Conservation (phyloP, 1,140 invertebrate genomes). For the Drosophila nigrodunni region DNA sequence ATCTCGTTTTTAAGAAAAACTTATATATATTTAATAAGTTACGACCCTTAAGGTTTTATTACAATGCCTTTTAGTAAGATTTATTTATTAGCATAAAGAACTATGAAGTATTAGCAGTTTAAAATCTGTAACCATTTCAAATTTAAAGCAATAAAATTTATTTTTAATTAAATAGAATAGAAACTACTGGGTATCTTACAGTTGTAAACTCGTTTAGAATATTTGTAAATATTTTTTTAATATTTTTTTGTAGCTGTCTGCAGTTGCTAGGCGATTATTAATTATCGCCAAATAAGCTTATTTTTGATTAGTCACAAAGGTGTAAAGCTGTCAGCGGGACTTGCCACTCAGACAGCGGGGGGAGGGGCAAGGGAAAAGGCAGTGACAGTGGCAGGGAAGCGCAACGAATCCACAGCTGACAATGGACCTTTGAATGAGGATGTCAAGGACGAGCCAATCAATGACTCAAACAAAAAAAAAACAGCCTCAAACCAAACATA, state of each 20-base stretch:
- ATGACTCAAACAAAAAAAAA: neutral
- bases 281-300: slow-evolving; percentile 65
- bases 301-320: slow-evolving; percentile 65
- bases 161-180: no score
- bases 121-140: no score
- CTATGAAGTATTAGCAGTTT: no score
- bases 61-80: no score
- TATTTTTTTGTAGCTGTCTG: neutral
- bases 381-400: slow-evolving; percentile 2
- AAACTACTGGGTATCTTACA: no score
- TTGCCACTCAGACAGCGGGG: slow-evolving; percentile 17
- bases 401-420: neutral
- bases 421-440: slow-evolving; percentile 25
- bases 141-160: no score
- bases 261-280: slow-evolving; percentile 54
- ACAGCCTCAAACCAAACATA: slow-evolving; percentile 10
- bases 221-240: no score
- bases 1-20: no score
- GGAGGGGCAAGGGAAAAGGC: slow-evolving; percentile 1
- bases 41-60: no score
- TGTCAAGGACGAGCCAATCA: slow-evolving; percentile 38
- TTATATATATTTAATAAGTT: no score
- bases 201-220: no score
- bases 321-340: slow-evolving; percentile 52
- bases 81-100: no score